Evolutionary conservation across 1,140 invertebrate genomes (phyloP), one percentile per base, ranked within the genome.

Genomic region (Teleopsis dalmanni): DNA sequence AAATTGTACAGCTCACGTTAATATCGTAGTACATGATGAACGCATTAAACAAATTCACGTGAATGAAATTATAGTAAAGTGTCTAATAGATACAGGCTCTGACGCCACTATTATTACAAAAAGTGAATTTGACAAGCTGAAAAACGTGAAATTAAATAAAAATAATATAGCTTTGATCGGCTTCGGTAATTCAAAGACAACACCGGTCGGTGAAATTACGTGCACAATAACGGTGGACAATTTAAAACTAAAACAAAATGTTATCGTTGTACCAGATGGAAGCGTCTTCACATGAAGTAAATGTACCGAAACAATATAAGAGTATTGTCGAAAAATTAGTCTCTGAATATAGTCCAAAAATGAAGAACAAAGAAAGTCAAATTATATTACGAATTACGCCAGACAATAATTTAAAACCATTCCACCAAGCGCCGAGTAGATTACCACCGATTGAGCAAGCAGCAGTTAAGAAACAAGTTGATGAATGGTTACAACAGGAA

Each of bases 381-480:
- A 22, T 51, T 9, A 19, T 11, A 21, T 29, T 51, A 16, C 42
- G 29, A 13, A 54, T 48, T 8, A 22, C 43, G 9, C 51, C 40
- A 11, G 29, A 48, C 18, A 33, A 19, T 6, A 23, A 43, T 8
- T 31, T 43, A 7, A 25, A 10, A 9, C 38, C 40, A 16, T 54
- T 54, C 46, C 35, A 42, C 13, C 33, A 51, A 21, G 4, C 27
- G 10, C 48, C 54, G 9, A 52, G 47, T 23, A 29, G 48, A 25
- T 21, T 55, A n/a, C 23, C 52, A 4, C 14, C 21, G 14, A 27
- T 10, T 13, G 54, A 53, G n/a, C 25, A 31, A 16, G 42, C 45
- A 25, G 19, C 22, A n/a, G 47, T 50, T 7, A 27, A 44, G 2
- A 25, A 55, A 4, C 41, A 53, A 25, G 14, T 53, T 4, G 14